A percentile compares a stretch with the other conserved stretches of the same genome.
phyloP scores from a whole-genome alignment of 2,113 vertebrate genomes.

The Dicerorhinus sumatrensis region DNA sequence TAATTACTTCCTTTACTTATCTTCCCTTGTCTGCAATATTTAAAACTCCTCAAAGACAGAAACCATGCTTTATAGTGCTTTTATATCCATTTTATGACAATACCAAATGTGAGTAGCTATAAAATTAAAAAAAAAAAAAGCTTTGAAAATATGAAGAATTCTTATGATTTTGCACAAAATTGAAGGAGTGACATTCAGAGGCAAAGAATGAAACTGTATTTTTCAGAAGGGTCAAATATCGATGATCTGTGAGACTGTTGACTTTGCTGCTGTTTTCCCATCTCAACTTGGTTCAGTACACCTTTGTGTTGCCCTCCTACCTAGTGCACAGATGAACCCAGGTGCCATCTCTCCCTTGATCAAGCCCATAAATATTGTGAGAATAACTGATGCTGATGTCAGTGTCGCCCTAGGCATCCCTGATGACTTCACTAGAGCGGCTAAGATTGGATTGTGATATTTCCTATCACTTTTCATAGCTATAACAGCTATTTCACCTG shows the following conservation, averaged over 20 bases:
- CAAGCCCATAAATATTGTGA: background rate
- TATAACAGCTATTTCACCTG: background rate
- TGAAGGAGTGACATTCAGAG: background rate
- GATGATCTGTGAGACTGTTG: fast-evolving
- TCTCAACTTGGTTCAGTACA: background rate
- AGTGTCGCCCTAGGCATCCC: fast-evolving
- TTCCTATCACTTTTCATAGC: background rate
- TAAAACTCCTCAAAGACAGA: background rate
- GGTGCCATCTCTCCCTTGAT: background rate
- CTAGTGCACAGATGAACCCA: fast-evolving
- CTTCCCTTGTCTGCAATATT: background rate
- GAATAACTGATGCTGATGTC: background rate
- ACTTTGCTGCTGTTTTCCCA: too few relatives aligned
- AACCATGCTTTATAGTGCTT: background rate
- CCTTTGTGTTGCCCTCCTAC: background rate
- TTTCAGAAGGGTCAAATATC: fast-evolving
- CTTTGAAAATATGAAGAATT: background rate
- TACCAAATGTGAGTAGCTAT: background rate
- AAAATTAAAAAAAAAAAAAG: background rate
- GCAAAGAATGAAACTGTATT: background rate
- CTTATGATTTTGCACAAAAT: background rate
- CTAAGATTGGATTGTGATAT: background rate
- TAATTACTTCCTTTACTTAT: background rate
- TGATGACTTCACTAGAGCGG: background rate
- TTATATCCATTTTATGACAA: background rate